These are phyloP conservation scores for Meganola albula DNA, from an alignment of 2,888 invertebrate genomes.

Conservation along the genomic window DNA sequence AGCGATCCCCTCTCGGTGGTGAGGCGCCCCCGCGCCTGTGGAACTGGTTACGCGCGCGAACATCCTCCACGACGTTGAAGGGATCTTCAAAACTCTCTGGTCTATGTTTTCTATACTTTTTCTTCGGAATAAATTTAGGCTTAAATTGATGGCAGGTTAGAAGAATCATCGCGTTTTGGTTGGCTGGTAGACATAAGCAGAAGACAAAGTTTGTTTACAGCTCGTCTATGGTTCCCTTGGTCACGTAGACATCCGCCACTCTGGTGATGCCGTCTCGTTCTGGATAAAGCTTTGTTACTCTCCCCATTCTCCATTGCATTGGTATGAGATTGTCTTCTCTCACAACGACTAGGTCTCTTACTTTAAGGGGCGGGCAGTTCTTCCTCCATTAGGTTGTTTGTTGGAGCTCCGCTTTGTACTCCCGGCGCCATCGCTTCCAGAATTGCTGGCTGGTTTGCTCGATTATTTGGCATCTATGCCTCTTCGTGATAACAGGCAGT, in stretches of 20 bases:
- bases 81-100: background rate
- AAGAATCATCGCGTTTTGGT: background rate
- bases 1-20: background rate
- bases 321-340: conserved; percentile 5
- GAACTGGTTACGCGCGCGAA: background rate
- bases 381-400: conserved; percentile 1
- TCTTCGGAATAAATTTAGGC: no score
- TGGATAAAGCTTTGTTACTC: conserved; percentile 13
- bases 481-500: background rate
- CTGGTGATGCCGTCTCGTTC: conserved; percentile 12
- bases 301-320: conserved; percentile 17
- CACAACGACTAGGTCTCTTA: conserved; percentile 5
- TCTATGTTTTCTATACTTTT: no score
- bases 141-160: background rate
- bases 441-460: conserved; percentile 1
- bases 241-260: conserved; percentile 12
- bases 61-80: conserved; percentile 1
- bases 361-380: background rate
- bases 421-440: conserved; percentile 3
- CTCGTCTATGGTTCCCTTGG: conserved; percentile 8
- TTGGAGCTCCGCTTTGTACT: conserved; percentile 1
- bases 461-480: background rate
- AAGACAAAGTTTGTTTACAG: conserved; percentile 7
- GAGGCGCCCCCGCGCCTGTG: background rate
- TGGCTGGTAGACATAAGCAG: background rate